Evolutionary conservation across 1,140 invertebrate species (phyloP), one percentile per base, ranked within the genome.

Genomic region (Choristoneura fumiferana): DNA sequence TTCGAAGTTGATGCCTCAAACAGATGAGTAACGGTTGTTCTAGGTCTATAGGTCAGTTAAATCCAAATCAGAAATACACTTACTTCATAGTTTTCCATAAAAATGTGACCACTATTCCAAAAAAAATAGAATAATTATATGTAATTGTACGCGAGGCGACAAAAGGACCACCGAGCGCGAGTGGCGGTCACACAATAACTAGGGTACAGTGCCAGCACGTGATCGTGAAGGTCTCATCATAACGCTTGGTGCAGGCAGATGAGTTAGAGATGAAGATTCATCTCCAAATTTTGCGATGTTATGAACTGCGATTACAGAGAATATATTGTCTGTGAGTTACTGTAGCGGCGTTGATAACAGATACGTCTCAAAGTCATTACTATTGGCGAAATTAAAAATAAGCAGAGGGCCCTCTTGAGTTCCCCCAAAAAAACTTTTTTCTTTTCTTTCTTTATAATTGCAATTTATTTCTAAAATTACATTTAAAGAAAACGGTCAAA

Each of bases 161-260:
- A 10, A 13, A 39, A 10, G 13, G 40, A 45, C 18, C 12, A 18
- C 10, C 22, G 43, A 12, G 43, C 43, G 22, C 43, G 9, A 2
- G 18, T 10, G 17, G 17, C n/a, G 43, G 37, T 1, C 10, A n/a
- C 22, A 22, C 43, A 13, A 49, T 49, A 29, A 49, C 43, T 49
- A 18, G 43, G 18, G 43, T 22, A 49, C 12, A 18, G 29, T 29
- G 17, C 18, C 43, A 6, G 43, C 43, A 49, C 18, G 43, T 49
- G 43, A 49, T 49, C 18, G 10, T 29, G 18, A 49, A 49, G 43
- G 43, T 49, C 43, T 22, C 40, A 45, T 22, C 18, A 13, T 49
- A 49, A 17, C 1, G 43, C 43, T 10, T 22, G 18, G 43, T 29
- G 43, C 43, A n/a, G n/a, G n/a, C n/a, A 49, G 18, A 49, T 18